Conservation (phyloP, 2,113 vertebrate species). For the Datnioides undecimradiatus region DNA sequence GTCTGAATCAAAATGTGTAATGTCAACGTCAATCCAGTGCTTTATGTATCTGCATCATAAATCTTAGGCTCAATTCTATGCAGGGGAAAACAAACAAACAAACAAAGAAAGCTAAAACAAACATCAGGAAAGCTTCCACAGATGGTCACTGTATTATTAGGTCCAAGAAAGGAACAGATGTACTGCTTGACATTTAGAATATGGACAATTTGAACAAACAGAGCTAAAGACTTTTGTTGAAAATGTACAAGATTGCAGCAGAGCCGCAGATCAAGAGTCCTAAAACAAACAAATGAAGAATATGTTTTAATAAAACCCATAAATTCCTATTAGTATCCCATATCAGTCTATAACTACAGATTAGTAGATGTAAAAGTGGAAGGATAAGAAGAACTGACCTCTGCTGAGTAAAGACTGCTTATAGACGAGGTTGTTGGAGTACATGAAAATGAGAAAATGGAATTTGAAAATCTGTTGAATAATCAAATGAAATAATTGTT, state of each 20-base stretch:
- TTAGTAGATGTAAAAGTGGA: background rate
- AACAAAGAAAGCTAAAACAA: constrained; percentile 31
- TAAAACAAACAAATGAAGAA: constrained; percentile 9
- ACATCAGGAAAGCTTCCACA: constrained; percentile 17
- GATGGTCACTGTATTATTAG: constrained; percentile 29
- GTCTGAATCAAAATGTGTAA: background rate
- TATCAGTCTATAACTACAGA: background rate
- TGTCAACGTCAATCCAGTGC: background rate
- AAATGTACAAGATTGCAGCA: background rate
- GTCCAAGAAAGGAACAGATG: constrained; percentile 39
- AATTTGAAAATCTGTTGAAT: background rate
- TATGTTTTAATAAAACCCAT: background rate
- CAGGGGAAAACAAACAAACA: constrained; percentile 26
- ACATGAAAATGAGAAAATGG: background rate
- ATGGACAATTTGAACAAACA: constrained; percentile 28
- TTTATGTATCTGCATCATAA: constrained; percentile 5
- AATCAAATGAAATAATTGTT: background rate
- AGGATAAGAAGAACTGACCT: background rate
- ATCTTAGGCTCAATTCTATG: constrained; percentile 6
- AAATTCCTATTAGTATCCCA: background rate
- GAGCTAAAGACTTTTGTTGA: background rate
- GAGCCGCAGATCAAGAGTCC: background rate
- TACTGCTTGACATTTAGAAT: constrained; percentile 55
- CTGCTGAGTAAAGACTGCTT: background rate
- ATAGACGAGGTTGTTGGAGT: background rate